These are phyloP conservation scores for Henicopernis longicauda DNA, from an alignment of 2,113 vertebrate species.

Conservation along the genomic window DNA sequence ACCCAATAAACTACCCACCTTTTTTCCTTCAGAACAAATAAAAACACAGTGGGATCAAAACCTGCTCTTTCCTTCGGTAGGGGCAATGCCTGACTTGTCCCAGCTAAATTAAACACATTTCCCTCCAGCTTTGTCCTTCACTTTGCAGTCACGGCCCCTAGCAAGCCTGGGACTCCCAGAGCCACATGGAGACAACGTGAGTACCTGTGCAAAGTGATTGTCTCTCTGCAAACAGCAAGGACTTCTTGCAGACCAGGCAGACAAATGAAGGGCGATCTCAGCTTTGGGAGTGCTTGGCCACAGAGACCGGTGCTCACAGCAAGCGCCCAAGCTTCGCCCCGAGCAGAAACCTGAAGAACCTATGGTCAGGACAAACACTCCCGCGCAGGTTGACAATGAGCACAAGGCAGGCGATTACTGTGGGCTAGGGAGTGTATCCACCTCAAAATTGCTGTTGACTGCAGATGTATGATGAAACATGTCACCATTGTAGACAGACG, in stretches of 20 bases:
- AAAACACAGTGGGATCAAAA: background rate
- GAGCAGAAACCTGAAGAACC: background rate
- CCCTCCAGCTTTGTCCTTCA: background rate
- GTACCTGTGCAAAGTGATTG: background rate
- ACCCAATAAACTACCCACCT: background rate
- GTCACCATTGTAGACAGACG: background rate
- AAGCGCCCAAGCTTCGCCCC: fast-evolving
- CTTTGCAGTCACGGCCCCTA: background rate
- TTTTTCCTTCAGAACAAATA: background rate
- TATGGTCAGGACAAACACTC: background rate
- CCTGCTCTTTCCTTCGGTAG: background rate
- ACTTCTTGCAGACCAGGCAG: background rate
- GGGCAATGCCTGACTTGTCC: background rate
- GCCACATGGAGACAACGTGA: fast-evolving
- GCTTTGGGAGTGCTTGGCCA: background rate
- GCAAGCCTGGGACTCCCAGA: background rate
- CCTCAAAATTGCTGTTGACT: slow-evolving; percentile 6
- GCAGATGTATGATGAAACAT: background rate
- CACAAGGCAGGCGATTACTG: background rate
- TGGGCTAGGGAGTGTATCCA: background rate
- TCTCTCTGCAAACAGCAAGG: background rate
- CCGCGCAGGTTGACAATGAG: background rate
- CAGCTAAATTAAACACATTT: background rate
- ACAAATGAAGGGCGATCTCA: background rate
- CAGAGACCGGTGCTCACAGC: fast-evolving